A percentile compares a stretch with the other conserved stretches of the same genome.
Conservation (phyloP, 2,797 vertebrate genomes). For the Echiichthys vipera region DNA sequence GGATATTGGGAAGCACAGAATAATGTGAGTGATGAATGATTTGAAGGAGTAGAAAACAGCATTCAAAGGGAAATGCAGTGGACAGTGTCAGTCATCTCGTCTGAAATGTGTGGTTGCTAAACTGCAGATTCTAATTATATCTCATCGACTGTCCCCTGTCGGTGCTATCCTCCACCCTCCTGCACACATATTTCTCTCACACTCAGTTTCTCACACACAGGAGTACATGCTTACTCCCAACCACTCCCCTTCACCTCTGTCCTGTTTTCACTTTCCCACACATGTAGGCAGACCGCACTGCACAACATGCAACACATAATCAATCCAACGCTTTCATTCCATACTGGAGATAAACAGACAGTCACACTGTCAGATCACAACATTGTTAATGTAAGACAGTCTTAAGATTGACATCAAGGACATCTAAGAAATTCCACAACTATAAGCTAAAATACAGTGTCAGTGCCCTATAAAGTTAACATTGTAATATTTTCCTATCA, state of each 20-base stretch:
- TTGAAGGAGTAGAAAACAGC: constrained; percentile 4
- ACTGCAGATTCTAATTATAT: constrained; percentile 82
- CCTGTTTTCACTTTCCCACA: constrained; percentile 58
- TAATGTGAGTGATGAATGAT: neutral
- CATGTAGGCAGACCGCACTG: constrained; percentile 31
- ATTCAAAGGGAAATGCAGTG: constrained; percentile 23
- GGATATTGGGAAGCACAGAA: constrained; percentile 13
- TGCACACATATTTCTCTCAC: constrained; percentile 18
- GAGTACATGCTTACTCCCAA: constrained; percentile 20
- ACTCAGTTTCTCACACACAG: constrained; percentile 32
- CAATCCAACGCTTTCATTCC: constrained; percentile 47
- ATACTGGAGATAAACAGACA: constrained; percentile 45
- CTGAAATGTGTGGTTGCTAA: constrained; percentile 72
- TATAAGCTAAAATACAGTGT: constrained; percentile 20
- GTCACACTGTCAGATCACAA: neutral
- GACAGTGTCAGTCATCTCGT: constrained; percentile 47
- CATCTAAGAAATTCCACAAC: constrained; percentile 28
- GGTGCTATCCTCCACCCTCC: constrained; percentile 70
- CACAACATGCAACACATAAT: constrained; percentile 49
- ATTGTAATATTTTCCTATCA: constrained; percentile 27
- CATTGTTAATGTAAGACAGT: neutral
- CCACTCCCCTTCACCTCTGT: constrained; percentile 40
- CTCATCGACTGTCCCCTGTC: constrained; percentile 80
- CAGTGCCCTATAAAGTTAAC: neutral
- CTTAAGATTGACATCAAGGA: neutral